Evolutionary conservation across 1,140 invertebrate genomes (phyloP), one percentile per base, ranked within the genome.

Genomic region (Campoletis sonorensis): DNA sequence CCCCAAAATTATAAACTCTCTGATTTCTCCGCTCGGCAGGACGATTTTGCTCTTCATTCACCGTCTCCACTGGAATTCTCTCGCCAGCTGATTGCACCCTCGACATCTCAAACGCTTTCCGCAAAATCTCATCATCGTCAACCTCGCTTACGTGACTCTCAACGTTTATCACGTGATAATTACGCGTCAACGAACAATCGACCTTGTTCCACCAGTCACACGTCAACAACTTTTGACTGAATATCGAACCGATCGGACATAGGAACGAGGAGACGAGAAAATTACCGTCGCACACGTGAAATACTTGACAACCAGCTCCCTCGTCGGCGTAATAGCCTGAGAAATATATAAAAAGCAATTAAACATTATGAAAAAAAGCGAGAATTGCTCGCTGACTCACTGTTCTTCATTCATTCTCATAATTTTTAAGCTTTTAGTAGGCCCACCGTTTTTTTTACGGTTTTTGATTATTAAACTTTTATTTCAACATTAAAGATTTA

Each of bases 171-270:
- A 80, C 82, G 68, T 90, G 87, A 54, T 87, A 91, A 49, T 88
- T 86, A 1, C 79, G 81, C 11, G 88, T 90, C 45, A 88, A 54
- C 0, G 90, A 87, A 83, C 93, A 94, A 73, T 93, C 90, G 0
- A 93, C 93, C 85, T 93, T 93, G 68, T 88, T 92, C 93, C 93
- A 94, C 93, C 93, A 94, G 76, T 94, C 93, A 82, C 93, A 94
- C 4, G 93, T 91, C 70, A 93, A 86, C 64, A 92, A 80, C 81
- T 93, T 91, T 83, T 94, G 93, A 80, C 93, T 94, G 85, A 93
- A 94, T 10, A 91, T 89, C 0, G 93, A 93, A 58, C 93, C 93
- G 79, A 94, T 92, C n/a, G 93, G 93, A 81, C 93, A 94, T 0
- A 94, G 87, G 80, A 94, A 94, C 8, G 93, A 93, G 33, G 92